phyloP scores from a whole-genome alignment of 2,113 vertebrate genomes.

The Apteryx owenii region DNA sequence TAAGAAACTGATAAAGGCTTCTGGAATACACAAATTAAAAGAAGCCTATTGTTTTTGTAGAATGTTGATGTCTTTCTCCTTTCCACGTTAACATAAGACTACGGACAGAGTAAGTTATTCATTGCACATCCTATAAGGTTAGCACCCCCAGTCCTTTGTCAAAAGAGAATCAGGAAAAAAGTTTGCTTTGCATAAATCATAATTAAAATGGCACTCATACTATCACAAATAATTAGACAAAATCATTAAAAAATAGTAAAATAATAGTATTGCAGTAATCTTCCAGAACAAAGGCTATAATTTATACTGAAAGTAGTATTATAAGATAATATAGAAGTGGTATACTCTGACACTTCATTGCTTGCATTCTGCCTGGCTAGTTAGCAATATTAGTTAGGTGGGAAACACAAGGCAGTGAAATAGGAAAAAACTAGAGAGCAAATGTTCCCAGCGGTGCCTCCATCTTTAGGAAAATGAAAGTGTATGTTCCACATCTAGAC shows the following conservation, averaged over 20 bases:
- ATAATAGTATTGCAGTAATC: neutral
- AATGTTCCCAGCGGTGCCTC: neutral
- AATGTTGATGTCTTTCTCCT: neutral
- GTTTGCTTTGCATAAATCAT: neutral
- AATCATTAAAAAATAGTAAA: too few relatives aligned
- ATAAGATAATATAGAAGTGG: neutral
- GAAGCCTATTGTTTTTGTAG: neutral
- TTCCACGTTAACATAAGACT: neutral
- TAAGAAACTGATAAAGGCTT: neutral
- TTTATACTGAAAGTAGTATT: neutral
- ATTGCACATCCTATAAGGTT: neutral
- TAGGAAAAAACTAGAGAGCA: neutral
- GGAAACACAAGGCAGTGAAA: neutral
- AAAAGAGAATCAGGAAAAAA: neutral
- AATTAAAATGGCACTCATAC: neutral
- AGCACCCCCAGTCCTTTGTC: neutral
- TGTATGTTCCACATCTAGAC: neutral
- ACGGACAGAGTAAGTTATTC: neutral
- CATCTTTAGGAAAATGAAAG: neutral
- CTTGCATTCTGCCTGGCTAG: neutral
- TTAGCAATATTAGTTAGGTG: neutral
- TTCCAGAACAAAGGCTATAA: neutral
- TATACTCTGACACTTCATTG: neutral
- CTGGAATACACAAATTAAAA: neutral
- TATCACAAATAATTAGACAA: neutral